phyloP scores from a whole-genome alignment of 2,888 invertebrate species.

The Notocelia uddmanniana region DNA sequence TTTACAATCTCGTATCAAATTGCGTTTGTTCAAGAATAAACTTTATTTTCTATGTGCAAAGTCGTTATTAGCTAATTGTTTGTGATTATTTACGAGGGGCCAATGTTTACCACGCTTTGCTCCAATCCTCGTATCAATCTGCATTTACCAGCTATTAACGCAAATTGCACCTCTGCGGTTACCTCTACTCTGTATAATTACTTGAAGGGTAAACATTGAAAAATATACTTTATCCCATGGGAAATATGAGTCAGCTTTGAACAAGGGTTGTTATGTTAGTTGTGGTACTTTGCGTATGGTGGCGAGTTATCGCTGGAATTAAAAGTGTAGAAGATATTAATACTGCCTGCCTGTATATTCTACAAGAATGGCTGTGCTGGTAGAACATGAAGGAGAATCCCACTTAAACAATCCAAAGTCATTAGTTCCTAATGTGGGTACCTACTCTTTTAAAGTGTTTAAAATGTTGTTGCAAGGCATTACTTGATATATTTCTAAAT shows the following conservation, averaged over 20 bases:
- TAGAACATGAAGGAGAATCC: neutral
- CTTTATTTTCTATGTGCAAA: neutral
- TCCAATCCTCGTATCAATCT: slow-evolving; percentile 33
- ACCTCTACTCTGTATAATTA: slow-evolving; percentile 29
- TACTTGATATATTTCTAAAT: too few relatives aligned
- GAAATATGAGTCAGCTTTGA: neutral
- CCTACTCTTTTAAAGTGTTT: too few relatives aligned
- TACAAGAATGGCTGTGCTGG: neutral
- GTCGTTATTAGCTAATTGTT: neutral
- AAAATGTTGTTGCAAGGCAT: too few relatives aligned
- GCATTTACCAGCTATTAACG: slow-evolving; percentile 40
- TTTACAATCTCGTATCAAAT: neutral
- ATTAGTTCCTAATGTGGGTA: too few relatives aligned
- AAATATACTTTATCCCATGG: neutral
- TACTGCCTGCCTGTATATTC: neutral
- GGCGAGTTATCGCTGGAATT: slow-evolving; percentile 16
- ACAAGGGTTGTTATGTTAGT: neutral
- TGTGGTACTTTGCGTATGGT: neutral
- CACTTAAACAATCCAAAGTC: neutral
- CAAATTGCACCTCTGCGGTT: slow-evolving; percentile 33
- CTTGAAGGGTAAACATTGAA: neutral
- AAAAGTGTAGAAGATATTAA: neutral
- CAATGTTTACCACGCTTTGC: slow-evolving; percentile 15
- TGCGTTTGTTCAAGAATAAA: neutral
- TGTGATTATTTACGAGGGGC: slow-evolving; percentile 1